Percentiles rank a stretch among this genome's conserved stretches.
phyloP scores from a whole-genome alignment of 1,140 invertebrate genomes.

The Calosoma granatense region DNA sequence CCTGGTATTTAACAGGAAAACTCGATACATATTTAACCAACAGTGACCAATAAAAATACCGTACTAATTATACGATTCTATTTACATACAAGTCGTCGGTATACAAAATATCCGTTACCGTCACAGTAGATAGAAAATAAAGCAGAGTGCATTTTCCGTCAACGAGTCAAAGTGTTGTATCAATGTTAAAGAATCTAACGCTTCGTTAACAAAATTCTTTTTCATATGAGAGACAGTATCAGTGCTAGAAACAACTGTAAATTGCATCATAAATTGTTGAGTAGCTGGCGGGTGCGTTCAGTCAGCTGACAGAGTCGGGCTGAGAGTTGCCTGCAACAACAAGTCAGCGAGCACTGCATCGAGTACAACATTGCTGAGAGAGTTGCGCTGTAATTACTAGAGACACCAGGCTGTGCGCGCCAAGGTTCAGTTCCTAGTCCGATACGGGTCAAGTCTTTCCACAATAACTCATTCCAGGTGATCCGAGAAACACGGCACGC shows the following conservation, averaged over 20 bases:
- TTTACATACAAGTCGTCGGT: background rate
- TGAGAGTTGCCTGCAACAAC: background rate
- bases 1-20: background rate
- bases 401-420: background rate
- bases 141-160: no score
- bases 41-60: background rate
- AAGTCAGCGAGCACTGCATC: background rate
- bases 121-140: no score
- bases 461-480: constrained; percentile 2
- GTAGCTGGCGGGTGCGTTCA: constrained; percentile 20
- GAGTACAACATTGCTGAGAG: background rate
- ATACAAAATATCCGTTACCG: no score
- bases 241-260: constrained; percentile 14
- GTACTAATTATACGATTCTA: background rate
- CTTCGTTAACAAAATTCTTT: background rate
- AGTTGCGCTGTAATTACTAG: background rate
- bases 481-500: background rate
- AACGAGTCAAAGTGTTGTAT: background rate
- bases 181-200: background rate
- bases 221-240: constrained; percentile 12
- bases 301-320: constrained; percentile 14
- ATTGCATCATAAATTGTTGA: constrained; percentile 17
- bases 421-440: no score
- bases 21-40: background rate
- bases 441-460: constrained; percentile 2